These are phyloP conservation scores for Catamblyrhynchus diadema DNA, from an alignment of 2,797 vertebrate species.

Conservation along the genomic window DNA sequence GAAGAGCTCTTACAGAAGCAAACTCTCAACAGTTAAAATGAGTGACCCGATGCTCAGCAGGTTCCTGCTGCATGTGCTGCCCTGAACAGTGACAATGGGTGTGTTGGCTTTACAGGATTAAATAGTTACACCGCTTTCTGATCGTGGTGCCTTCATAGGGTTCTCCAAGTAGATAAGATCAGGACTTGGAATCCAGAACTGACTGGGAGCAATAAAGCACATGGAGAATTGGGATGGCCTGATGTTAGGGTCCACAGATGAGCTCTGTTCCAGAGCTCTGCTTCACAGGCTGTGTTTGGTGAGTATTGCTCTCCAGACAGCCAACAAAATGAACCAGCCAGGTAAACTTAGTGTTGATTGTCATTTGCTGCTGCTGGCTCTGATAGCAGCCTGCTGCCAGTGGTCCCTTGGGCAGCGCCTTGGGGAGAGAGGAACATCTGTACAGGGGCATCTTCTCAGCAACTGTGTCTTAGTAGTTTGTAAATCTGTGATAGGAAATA, in stretches of 20 bases:
- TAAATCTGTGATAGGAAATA: neutral
- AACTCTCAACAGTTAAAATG: neutral
- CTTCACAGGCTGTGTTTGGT: neutral
- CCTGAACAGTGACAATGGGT: neutral
- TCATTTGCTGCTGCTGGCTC: neutral
- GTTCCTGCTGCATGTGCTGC: neutral
- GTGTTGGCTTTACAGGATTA: neutral
- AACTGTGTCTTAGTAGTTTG: neutral
- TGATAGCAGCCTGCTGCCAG: neutral
- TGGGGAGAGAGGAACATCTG: neutral
- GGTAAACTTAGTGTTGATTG: neutral
- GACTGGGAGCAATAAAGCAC: neutral
- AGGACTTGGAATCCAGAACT: neutral
- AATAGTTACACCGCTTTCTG: neutral
- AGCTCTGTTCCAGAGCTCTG: neutral
- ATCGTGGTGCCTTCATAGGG: neutral
- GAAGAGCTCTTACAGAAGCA: neutral
- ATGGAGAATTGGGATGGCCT: neutral
- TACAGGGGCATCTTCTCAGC: neutral
- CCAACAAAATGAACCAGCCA: neutral
- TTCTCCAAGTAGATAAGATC: neutral
- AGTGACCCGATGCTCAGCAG: rapidly evolving
- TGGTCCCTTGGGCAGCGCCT: neutral
- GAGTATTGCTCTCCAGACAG: neutral
- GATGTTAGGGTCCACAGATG: neutral